phyloP scores from a whole-genome alignment of 2,888 invertebrate species.

The Heliconius erato region DNA sequence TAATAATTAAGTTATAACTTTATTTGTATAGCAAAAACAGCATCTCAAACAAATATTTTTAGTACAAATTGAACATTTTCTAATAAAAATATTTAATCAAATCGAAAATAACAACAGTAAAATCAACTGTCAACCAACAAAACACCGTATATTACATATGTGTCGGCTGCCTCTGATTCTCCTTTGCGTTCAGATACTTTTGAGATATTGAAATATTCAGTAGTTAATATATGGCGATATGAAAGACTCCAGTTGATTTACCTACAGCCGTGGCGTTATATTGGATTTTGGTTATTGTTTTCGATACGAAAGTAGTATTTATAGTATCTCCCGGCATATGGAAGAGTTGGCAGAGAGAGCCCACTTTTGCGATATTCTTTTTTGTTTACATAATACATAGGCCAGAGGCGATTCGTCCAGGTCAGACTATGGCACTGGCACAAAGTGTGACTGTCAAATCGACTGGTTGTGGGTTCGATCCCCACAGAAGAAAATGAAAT shows the following conservation, averaged over 20 bases:
- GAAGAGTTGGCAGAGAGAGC: not conserved
- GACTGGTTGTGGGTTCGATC: no score
- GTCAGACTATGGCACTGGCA: no score
- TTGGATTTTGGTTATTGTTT: not conserved
- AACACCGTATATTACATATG: not conserved
- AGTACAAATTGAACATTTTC: not conserved
- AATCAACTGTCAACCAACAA: constrained; percentile 13
- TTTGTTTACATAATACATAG: no score
- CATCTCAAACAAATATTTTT: not conserved
- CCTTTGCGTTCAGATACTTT: constrained; percentile 10
- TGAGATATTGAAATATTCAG: constrained; percentile 32
- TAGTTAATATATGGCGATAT: not conserved
- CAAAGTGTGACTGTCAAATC: no score
- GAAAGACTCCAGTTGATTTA: constrained; percentile 3
- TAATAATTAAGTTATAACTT: not conserved
- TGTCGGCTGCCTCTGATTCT: constrained; percentile 27
- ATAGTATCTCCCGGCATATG: not conserved
- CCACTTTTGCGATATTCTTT: not conserved
- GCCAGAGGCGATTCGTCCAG: no score
- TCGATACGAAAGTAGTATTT: not conserved
- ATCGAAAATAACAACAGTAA: not conserved
- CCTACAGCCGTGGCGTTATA: not conserved
- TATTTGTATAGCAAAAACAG: not conserved
- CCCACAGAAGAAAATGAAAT: no score
- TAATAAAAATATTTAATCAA: constrained; percentile 22